phyloP scores from a whole-genome alignment of 2,113 vertebrate genomes.

The Muscicapa adusta region DNA sequence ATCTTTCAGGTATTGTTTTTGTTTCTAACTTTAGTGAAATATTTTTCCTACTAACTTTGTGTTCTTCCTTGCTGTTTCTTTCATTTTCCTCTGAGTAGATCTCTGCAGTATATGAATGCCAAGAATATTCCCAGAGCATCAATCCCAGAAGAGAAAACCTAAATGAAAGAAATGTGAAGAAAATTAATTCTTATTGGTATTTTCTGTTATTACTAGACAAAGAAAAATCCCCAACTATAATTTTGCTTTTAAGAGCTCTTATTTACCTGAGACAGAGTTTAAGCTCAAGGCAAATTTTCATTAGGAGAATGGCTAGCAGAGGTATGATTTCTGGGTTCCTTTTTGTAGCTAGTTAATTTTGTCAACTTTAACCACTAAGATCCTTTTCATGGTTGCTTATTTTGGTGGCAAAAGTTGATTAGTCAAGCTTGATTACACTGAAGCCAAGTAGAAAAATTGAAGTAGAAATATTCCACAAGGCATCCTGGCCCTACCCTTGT shows the following conservation, averaged over 20 bases:
- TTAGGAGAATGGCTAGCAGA: background rate
- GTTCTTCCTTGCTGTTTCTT: background rate
- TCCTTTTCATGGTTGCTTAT: background rate
- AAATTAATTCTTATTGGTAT: background rate
- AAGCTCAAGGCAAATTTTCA: background rate
- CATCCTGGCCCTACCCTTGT: background rate
- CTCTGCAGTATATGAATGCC: background rate
- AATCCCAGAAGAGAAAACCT: background rate
- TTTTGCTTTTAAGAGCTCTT: background rate
- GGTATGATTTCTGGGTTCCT: background rate
- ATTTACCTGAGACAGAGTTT: background rate
- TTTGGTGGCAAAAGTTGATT: background rate
- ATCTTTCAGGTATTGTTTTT: background rate
- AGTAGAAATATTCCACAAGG: background rate
- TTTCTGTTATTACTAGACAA: background rate
- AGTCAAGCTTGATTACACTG: background rate
- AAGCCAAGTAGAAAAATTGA: background rate
- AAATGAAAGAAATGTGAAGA: background rate
- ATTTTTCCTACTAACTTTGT: background rate
- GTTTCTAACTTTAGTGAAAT: background rate
- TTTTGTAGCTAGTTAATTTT: background rate
- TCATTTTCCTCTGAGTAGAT: background rate
- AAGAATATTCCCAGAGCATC: background rate
- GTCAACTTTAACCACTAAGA: background rate
- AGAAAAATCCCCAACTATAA: background rate